These are phyloP conservation scores for Calephelis nemesis DNA, from an alignment of 1,140 invertebrate species.

Conservation along the genomic window DNA sequence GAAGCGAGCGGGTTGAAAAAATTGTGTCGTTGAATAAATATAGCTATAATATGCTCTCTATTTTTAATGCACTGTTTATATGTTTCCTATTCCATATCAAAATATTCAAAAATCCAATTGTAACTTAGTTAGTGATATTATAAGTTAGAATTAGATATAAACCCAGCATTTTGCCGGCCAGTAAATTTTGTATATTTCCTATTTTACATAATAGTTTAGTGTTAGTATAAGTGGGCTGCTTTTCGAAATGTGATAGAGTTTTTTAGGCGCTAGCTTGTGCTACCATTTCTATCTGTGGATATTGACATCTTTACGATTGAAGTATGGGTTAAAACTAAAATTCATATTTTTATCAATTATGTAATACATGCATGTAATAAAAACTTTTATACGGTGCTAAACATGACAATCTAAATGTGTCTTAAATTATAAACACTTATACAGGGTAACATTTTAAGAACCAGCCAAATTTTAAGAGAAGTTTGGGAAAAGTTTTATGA, in stretches of 20 bases:
- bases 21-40: too few relatives aligned
- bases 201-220: slow-evolving; percentile 31
- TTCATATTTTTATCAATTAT: too few relatives aligned
- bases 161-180: slow-evolving; percentile 44
- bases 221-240: slow-evolving; percentile 9
- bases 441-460: too few relatives aligned
- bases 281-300: neutral
- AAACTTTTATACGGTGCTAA: too few relatives aligned
- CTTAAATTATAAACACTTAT: too few relatives aligned
- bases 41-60: neutral
- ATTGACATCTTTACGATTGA: too few relatives aligned
- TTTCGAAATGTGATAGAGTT: neutral
- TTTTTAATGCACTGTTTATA: neutral
- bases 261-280: neutral
- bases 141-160: slow-evolving; percentile 1
- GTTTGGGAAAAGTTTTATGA: too few relatives aligned
- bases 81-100: neutral
- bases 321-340: too few relatives aligned
- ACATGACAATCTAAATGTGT: too few relatives aligned
- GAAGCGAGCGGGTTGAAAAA: too few relatives aligned
- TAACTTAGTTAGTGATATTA: neutral
- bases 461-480: too few relatives aligned
- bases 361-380: too few relatives aligned
- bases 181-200: slow-evolving; percentile 37
- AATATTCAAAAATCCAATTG: neutral